Base-by-base conservation (phyloP, 1,140 invertebrate genomes). In the Aethina tumida region DNA sequence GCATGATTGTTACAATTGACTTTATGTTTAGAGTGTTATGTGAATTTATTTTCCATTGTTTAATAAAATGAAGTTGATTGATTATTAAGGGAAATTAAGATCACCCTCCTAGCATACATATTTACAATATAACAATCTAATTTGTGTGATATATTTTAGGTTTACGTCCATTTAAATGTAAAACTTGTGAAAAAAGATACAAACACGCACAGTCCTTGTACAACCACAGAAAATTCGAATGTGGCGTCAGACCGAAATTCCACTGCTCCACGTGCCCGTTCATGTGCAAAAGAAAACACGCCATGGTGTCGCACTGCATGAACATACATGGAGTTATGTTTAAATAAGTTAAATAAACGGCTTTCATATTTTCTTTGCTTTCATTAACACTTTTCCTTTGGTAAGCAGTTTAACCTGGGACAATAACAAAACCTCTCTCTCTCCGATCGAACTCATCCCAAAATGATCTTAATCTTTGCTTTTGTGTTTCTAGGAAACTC, bases 171-270 rank as follows among this genome's bases (percentile, higher is more conserved):
- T 45, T 22, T 33, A 29, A 24, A 22, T 49, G 47, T 26, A 33
- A 51, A 49, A 31, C 62, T 52, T 54, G 64, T 55, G 58, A 59
- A 20, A 70, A 70, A 54, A 62, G 62, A 42, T 71, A 71, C 58
- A 67, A 67, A 55, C 65, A 69, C 56, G 65, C 66, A 35, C 63
- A 65, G 37, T 69, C 67, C 19, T 58, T 74, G 38, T 69, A 69
- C 52, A 64, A 73, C 30, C 76, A 81, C 44, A 70, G 69, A 43
- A 75, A 71, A 41, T 79, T 73, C 53, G 77, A 81, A 54, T 82
- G 79, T 56, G 71, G 74, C 7, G 41, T 43, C 6, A 31, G 34
- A 22, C 41, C 41, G 1, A 35, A 43, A 13, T 43, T 43, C 14
- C 38, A 43, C n/a, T 43, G 41, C 17, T 35, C 35, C n/a, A 43